Base-by-base conservation (phyloP, 35 echinoderm and acorn worm species). In the Anneissia japonica region DNA sequence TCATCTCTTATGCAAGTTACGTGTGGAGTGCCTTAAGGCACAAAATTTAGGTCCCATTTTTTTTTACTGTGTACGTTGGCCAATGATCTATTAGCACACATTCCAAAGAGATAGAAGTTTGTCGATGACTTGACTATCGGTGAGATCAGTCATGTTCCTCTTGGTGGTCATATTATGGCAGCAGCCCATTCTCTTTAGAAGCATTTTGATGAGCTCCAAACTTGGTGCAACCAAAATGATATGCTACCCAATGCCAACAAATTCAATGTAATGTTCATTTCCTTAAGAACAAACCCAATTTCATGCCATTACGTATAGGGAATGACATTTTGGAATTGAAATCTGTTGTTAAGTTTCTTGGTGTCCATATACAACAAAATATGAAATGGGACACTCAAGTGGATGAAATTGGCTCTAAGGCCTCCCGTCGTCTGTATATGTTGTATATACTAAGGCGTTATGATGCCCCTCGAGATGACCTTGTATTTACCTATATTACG, bases 1-100 rank as follows among this genome's bases (percentile, higher is more conserved):
- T 43, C 40, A 43, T 43, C 40, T 43, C 40, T 87, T 0, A 0
- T 26, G 14, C 0, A 30, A 34, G 74, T 30, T 23, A 43, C 40
- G 4, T 87, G 85, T 76, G 85, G 85, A 30, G 74, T 87, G 32
- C 36, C 85, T 19, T 74, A 79, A 38, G 85, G 74, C 14, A 4
- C 4, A 4, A 43, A 43, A 43, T 6, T 43, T 43, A 43, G 40
- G 40, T 6, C 51, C 51, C 21, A 64, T 64, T 16, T 23, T 64
- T n/a, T 64, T 64, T 64, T 23, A 64, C 51, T 3, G 51, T 64
- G 51, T n/a, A 85, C 35, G 3, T 17, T 87, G 38, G 75, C 32
- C 0, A 80, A 87, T 78, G 39, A 87, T 41, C 31, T 40, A 30
- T 37, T 43, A 39, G 35, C 31, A 7, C 38, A 38, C 14, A 46